These are phyloP conservation scores for Vicugna pacos DNA, from an alignment of 2,113 vertebrate genomes.

Conservation along the genomic window DNA sequence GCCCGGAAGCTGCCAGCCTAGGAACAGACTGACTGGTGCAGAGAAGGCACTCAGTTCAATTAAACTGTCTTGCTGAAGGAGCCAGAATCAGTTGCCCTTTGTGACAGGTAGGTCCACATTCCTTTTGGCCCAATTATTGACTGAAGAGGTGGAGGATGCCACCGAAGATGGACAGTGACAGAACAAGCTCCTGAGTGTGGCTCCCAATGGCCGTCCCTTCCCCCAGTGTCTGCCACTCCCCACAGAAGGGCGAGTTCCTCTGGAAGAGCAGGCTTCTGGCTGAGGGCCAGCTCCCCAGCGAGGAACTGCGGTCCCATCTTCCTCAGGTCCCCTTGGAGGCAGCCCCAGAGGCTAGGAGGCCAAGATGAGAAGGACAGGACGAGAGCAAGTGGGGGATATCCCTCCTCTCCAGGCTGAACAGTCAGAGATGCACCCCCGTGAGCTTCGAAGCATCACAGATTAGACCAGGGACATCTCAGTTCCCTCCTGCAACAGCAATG, in stretches of 20 bases:
- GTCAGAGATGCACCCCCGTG: neutral
- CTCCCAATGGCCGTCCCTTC: neutral
- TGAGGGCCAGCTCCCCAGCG: neutral
- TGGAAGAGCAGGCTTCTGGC: neutral
- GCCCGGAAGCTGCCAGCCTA: neutral
- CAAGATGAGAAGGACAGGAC: neutral
- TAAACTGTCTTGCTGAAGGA: neutral
- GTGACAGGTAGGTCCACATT: neutral
- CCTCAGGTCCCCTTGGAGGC: neutral
- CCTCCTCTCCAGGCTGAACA: neutral
- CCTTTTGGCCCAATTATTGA: neutral
- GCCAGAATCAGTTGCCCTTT: too few relatives aligned
- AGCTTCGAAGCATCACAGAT: neutral
- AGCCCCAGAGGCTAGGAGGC: neutral
- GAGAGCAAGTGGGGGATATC: too few relatives aligned
- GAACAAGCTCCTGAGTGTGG: neutral
- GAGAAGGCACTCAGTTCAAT: neutral
- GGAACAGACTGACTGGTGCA: neutral
- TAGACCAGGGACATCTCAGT: neutral
- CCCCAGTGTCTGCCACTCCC: neutral
- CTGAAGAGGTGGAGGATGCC: neutral
- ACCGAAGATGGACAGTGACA: neutral
- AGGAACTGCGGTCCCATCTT: neutral
- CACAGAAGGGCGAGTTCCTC: neutral
- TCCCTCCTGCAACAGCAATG: neutral